A percentile compares a stretch with the other conserved stretches of the same genome.
Evolutionary conservation across 2,888 invertebrate genomes (phyloP).

Genomic region (Eustalomyia histrio): DNA sequence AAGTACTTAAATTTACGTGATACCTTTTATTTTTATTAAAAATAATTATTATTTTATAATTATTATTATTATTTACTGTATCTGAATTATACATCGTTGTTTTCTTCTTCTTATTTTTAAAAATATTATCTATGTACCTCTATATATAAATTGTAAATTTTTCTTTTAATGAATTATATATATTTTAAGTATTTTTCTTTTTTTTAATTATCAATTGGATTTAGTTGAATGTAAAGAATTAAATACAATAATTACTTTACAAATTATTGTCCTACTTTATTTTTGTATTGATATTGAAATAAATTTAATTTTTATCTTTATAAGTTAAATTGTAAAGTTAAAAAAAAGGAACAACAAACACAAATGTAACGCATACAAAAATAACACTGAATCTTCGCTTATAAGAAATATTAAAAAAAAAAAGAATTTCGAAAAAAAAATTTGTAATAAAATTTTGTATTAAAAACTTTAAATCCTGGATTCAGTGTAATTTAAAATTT

Average conservation of each 20-base stretch:
- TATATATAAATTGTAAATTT: slow-evolving; percentile 31
- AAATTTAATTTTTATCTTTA: slow-evolving; percentile 35
- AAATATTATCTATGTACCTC: slow-evolving; percentile 43
- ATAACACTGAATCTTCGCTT: slow-evolving; percentile 27
- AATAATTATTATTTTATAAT: slow-evolving; percentile 23
- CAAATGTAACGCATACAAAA: slow-evolving; percentile 12
- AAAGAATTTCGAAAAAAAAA: slow-evolving; percentile 1
- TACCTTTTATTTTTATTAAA: slow-evolving; percentile 30
- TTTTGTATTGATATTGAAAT: slow-evolving; percentile 55
- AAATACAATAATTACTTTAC: slow-evolving; percentile 45
- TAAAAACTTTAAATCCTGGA: neutral
- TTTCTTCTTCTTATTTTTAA: slow-evolving; percentile 13
- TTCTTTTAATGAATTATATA: slow-evolving; percentile 1
- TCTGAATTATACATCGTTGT: neutral
- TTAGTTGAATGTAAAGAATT: slow-evolving; percentile 22
- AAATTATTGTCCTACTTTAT: slow-evolving; percentile 41
- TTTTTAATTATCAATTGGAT: slow-evolving; percentile 35
- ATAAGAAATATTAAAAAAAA: neutral
- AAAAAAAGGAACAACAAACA: slow-evolving; percentile 32
- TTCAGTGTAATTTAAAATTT: neutral
- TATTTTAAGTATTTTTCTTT: slow-evolving; percentile 52
- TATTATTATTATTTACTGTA: slow-evolving; percentile 4
- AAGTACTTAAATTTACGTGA: slow-evolving; percentile 61
- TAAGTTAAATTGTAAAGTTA: slow-evolving; percentile 45
- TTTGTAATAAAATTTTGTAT: neutral